These are phyloP conservation scores for Alcedo atthis DNA, from an alignment of 2,797 vertebrate genomes.

Conservation along the genomic window DNA sequence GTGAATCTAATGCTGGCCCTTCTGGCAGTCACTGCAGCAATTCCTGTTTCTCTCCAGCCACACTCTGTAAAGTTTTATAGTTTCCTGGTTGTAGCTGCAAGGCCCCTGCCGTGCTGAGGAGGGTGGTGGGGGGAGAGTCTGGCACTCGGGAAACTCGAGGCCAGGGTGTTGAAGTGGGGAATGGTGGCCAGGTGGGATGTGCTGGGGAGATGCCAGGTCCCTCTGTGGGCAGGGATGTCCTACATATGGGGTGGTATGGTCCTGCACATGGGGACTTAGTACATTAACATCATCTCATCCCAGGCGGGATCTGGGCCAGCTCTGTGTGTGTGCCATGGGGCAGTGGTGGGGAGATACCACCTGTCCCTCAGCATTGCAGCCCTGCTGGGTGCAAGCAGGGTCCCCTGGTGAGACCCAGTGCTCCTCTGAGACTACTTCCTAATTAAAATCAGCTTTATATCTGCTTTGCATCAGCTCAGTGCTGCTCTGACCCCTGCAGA, in stretches of 20 bases:
- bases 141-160: conserved; percentile 2
- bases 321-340: rapidly evolving
- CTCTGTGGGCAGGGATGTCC: neutral
- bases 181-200: neutral
- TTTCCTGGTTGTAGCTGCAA: conserved; percentile 73
- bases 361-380: rapidly evolving
- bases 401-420: neutral
- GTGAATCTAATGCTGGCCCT: conserved; percentile 61
- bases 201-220: neutral
- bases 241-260: neutral
- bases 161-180: neutral
- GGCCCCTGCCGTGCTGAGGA: conserved; percentile 53
- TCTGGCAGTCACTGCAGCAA: conserved; percentile 68
- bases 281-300: neutral
- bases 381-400: rapidly evolving
- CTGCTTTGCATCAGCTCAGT: conserved; percentile 17
- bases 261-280: rapidly evolving
- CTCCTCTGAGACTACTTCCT: neutral
- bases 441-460: conserved; percentile 39
- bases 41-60: conserved; percentile 75
- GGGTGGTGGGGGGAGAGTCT: conserved; percentile 42
- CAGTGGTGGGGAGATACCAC: neutral
- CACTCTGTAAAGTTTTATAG: conserved; percentile 78
- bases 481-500: neutral
- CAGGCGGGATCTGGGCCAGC: rapidly evolving